Evolutionary conservation across 2,888 invertebrate genomes (phyloP), one percentile per base, ranked within the genome.

Genomic region (Dryadula phaetusa): DNA sequence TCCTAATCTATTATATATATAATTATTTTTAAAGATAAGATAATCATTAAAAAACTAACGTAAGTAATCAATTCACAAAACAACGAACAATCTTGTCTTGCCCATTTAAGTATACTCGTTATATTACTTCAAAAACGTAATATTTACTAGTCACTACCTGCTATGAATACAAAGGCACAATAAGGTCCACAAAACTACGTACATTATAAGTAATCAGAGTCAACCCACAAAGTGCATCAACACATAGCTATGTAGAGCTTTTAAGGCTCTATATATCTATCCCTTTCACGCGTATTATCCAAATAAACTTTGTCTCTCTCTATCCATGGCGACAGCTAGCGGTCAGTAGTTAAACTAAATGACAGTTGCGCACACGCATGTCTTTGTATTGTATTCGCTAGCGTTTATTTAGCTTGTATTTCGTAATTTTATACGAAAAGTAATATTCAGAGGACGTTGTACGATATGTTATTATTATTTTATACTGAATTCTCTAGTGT

Each of bases 311-410:
- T 16, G 28, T 84, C 84, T 77, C 82, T 18, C 46, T 85, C 79
- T 63, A 60, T 22, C 49, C 73, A 75, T 64, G 74, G 76, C 87
- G 90, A 86, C 86, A 81, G 74, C 89, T 90, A 79, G 83, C 85
- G 92, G 85, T 78, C 74, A 77, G 73, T 74, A 73, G 70, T 74
- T 76, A 83, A 74, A 87, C 80, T 82, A 78, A 75, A 74, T 90
- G 92, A 91, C 91, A 89, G 86, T 85, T 85, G 90, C 89, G 76
- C 77, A 75, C 72, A 85, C 89, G 90, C 90, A 87, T 86, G 89
- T 81, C 84, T 79, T 83, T 86, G 85, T 86, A 84, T 82, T 81
- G 83, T 83, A 81, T 82, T 68, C 64, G 70, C 66, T 70, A 72
- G 66, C 67, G 62, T 32, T 53, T 42, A 69, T 42, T 60, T 62